Base-by-base conservation (phyloP, 2,797 vertebrate species). In the Chelmon rostratus region DNA sequence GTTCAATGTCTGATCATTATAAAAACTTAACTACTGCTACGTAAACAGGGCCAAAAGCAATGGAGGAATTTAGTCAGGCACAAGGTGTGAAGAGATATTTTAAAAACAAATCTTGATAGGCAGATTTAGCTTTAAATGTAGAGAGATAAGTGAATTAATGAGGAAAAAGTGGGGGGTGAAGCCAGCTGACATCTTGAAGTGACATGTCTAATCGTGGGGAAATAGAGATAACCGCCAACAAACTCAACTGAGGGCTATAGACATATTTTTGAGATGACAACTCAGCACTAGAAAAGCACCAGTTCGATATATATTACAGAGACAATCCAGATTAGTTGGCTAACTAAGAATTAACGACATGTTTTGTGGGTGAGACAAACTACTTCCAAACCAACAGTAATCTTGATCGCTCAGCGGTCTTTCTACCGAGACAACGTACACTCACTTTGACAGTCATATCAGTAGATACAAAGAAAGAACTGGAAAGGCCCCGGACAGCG, bases 381-480 rank as follows among this genome's bases (percentile, higher is more conserved):
- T 31, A 42, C 66, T 62, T 70, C 57, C 19, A 65, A 67, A 49
- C 40, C 42, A 58, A 47, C 19, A 52, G 54, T 59, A 8, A 46
- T 50, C 28, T 56, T 23, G 21, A 70, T 67, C 47, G n/a, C 23
- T 35, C 6, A 21, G 52, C 42, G 15, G n/a, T 38, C 37, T 40
- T 50, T 69, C 25, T 10, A 33, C 9, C 23, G 3, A 3, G 13
- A n/a, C 47, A 50, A 40, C 23, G n/a, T 46, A 16, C 0, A 21
- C 52, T 76, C 33, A 23, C 64, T 87, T 67, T 80, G 57, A 78
- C 57, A 19, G 12, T 16, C 13, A 76, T 53, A 78, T 49, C 61
- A 71, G 18, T 4, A 69, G 69, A 83, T 79, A 12, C 40, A 63
- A 72, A 58, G 57, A 79, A 33, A 66, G 54, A 46, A 46, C 5